Conservation (phyloP, 2,113 vertebrate genomes). For the Rhinoptilus africanus region DNA sequence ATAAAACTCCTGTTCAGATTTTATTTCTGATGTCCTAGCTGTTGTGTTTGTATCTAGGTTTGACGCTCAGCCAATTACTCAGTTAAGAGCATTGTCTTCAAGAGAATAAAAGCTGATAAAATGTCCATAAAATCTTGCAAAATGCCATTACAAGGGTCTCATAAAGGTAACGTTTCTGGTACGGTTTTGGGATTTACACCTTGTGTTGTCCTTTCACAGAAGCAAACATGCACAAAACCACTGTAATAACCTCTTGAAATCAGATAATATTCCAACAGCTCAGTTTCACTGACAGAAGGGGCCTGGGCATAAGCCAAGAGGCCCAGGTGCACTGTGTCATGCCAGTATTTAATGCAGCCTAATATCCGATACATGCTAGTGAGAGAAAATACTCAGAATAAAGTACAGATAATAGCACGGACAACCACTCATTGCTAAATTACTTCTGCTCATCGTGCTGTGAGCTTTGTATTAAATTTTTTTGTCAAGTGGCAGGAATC, state of each 20-base stretch:
- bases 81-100: slow-evolving; percentile 29
- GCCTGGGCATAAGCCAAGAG: slow-evolving; percentile 73
- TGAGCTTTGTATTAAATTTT: slow-evolving; percentile 92
- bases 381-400: slow-evolving; percentile 73
- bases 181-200: slow-evolving; percentile 70
- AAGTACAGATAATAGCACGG: slow-evolving; percentile 81
- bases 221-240: slow-evolving; percentile 56
- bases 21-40: slow-evolving; percentile 18
- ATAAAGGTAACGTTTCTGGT: slow-evolving; percentile 44
- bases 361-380: slow-evolving; percentile 71
- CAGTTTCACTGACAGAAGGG: slow-evolving; percentile 70
- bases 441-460: slow-evolving; percentile 82
- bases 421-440: slow-evolving; percentile 85
- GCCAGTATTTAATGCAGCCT: slow-evolving; percentile 73
- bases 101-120: slow-evolving; percentile 65
- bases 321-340: slow-evolving; percentile 75
- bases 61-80: slow-evolving; percentile 31
- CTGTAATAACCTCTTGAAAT: slow-evolving; percentile 73
- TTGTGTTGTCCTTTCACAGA: slow-evolving; percentile 63
- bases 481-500: slow-evolving; percentile 85
- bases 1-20: slow-evolving; percentile 35
- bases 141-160: slow-evolving; percentile 41
- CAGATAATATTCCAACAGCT: slow-evolving; percentile 75
- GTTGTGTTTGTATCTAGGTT: slow-evolving; percentile 15
- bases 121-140: slow-evolving; percentile 57